Evolutionary conservation across 2,797 vertebrate species (phyloP).

Genomic region (Taeniopygia guttata): DNA sequence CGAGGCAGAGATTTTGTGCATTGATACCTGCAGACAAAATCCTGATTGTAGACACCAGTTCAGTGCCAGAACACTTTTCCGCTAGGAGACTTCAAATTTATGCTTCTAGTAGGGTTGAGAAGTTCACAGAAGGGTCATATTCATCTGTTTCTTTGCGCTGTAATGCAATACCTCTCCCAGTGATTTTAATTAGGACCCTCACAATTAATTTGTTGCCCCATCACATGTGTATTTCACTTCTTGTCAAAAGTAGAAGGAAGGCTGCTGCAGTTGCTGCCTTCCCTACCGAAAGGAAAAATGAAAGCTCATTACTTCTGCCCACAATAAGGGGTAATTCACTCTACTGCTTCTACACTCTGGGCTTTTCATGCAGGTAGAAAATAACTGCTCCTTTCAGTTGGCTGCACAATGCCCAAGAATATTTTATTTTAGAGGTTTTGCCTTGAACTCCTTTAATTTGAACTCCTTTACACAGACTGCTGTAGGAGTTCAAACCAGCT

Average conservation of each 20-base stretch:
- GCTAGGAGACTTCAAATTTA: slow-evolving; percentile 63
- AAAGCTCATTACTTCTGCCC: background rate
- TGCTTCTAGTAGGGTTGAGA: slow-evolving; percentile 53
- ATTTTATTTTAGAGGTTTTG: background rate
- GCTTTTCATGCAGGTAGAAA: background rate
- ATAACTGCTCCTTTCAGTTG: background rate
- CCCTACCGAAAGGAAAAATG: background rate
- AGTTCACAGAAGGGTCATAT: slow-evolving; percentile 67
- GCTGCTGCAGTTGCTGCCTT: background rate
- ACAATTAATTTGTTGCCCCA: slow-evolving; percentile 48
- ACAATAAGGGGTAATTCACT: background rate
- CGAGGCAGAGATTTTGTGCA: slow-evolving; percentile 68
- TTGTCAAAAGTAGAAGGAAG: background rate
- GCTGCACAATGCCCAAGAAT: background rate
- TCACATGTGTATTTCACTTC: background rate
- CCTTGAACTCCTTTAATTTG: too few species aligned
- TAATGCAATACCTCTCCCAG: slow-evolving; percentile 52
- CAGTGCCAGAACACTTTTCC: slow-evolving; percentile 62
- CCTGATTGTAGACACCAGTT: slow-evolving; percentile 75
- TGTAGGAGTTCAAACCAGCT: background rate
- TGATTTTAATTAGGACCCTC: slow-evolving; percentile 54
- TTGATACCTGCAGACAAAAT: slow-evolving; percentile 76
- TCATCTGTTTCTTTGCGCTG: slow-evolving; percentile 54
- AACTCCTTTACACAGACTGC: too few species aligned
- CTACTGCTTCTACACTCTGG: background rate